Conservation (phyloP, 2,888 invertebrate species). For the Yponomeuta plumbellus region DNA sequence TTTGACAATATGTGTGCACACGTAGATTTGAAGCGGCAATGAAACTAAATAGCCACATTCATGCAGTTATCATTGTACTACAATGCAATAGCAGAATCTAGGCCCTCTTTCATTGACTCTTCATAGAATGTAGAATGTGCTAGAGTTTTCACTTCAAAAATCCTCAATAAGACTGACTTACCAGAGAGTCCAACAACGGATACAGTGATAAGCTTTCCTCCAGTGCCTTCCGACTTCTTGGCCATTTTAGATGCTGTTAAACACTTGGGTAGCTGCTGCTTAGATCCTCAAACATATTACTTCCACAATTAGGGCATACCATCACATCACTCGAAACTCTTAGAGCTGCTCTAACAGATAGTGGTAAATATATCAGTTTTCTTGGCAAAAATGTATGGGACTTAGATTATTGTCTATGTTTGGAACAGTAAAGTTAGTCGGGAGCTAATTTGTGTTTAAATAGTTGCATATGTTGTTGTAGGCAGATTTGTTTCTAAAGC, state of each 20-base stretch:
- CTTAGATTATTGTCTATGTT: background rate
- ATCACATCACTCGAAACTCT: slow-evolving; percentile 7
- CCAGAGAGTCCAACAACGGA: slow-evolving; percentile 94
- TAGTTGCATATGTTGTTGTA: background rate
- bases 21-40: no score
- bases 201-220: slow-evolving; percentile 85
- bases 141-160: no score
- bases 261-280: background rate
- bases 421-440: background rate
- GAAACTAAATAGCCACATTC: no score
- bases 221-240: slow-evolving; percentile 81
- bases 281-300: background rate
- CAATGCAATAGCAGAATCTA: no score
- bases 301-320: background rate
- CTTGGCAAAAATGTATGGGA: background rate
- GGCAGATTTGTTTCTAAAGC: background rate
- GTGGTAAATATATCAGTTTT: background rate
- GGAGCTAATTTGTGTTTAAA: background rate
- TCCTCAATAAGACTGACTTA: slow-evolving; percentile 34
- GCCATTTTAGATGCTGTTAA: slow-evolving; percentile 74
- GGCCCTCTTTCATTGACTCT: no score
- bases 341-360: background rate
- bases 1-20: no score
- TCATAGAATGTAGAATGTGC: no score
- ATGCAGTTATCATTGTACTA: no score